phyloP scores from a whole-genome alignment of 2,797 vertebrate genomes.

The Siniperca undulata region DNA sequence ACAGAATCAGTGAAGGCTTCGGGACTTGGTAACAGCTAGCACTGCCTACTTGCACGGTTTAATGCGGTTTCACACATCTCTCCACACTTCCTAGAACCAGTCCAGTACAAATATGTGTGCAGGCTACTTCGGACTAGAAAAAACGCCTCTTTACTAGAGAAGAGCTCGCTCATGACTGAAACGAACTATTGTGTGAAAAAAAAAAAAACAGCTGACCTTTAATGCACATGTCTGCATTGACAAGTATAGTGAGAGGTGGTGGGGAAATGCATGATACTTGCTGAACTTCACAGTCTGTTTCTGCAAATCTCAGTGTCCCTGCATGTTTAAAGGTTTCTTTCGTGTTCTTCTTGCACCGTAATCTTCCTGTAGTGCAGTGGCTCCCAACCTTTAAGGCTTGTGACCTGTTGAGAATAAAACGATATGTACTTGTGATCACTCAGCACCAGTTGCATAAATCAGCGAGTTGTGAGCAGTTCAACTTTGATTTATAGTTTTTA shows the following conservation, averaged over 20 bases:
- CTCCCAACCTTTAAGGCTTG: not conserved
- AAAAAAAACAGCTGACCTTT: not conserved
- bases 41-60: not conserved
- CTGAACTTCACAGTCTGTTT: not conserved
- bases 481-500: slow-evolving; percentile 1
- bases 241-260: not conserved
- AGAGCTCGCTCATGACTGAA: no score
- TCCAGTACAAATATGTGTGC: not conserved
- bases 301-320: not conserved
- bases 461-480: not conserved
- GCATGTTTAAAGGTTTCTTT: not conserved
- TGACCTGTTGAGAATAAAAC: not conserved
- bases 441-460: slow-evolving; percentile 1
- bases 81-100: slow-evolving; percentile 1
- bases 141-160: no score
- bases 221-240: not conserved
- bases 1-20: slow-evolving; percentile 12
- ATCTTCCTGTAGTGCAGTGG: not conserved
- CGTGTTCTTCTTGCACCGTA: not conserved
- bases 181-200: no score
- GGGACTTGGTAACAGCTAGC: not conserved
- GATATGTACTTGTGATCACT: not conserved
- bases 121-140: no score
- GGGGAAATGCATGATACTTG: not conserved
- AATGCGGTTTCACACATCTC: slow-evolving; percentile 29